Base-by-base conservation (phyloP, 2,888 invertebrate genomes). In the Electrophaes corylata region DNA sequence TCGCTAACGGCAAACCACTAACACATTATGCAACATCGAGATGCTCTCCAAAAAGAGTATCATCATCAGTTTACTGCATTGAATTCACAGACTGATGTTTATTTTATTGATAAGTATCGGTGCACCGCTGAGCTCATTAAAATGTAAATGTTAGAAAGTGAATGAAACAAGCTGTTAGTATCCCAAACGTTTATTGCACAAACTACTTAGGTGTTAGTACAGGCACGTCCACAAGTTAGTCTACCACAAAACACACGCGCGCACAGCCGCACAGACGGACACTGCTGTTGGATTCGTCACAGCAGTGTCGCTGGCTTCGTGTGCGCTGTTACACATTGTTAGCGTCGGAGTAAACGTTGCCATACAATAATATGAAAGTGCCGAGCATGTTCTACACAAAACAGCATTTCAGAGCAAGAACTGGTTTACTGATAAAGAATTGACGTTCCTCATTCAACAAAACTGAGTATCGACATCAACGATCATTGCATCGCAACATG, bases 151-250 rank as follows among this genome's bases (percentile, higher is more conserved):
- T 35, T 35, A 35, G 11, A 11, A 6, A 78, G 71, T 70, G 66
- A 84, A 83, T 84, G 70, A 84, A 84, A 84, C 83, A 64, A 84
- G 83, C 83, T 54, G 81, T 84, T 84, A 84, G 79, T 79, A 69
- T 71, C 61, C 63, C 71, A 82, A 60, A 64, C 67, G 40, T 84
- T 83, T 83, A 83, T 83, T 84, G 31, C 58, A 59, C 58, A 58
- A 51, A 58, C 57, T 47, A 58, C 44, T 45, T 37, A 53, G 12
- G 53, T 50, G 47, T 53, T 53, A 48, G 39, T 39, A 56, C 63
- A 60, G 39, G 47, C 60, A 50, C 3, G 12, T 12, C 3, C 58
- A 60, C 56, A 19, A 49, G 65, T 54, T 40, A 39, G 49, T 49
- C 20, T 19, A 31, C 23, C 20, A 12, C 45, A 33, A 41, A 14